A percentile compares a stretch with the other conserved stretches of the same genome.
These are phyloP conservation scores for Ammospiza nelsoni DNA, from an alignment of 2,113 vertebrate species.

Conservation along the genomic window DNA sequence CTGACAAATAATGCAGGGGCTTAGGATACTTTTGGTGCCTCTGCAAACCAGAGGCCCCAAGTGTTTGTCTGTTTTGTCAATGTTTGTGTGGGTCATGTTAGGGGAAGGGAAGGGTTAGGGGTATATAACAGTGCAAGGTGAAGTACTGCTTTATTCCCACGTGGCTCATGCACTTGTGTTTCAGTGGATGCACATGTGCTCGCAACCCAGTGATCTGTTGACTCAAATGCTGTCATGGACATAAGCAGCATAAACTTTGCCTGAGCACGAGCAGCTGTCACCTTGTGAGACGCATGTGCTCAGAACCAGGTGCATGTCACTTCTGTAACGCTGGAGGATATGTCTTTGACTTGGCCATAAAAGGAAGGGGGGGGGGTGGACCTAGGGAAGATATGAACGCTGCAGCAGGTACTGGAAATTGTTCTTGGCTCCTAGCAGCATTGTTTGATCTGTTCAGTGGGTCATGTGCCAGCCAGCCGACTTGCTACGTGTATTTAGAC, in stretches of 20 bases:
- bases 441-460: slow-evolving; percentile 53
- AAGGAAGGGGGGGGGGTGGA: neutral
- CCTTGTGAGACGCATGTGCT: slow-evolving; percentile 32
- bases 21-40: neutral
- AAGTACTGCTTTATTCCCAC: neutral
- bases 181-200: neutral
- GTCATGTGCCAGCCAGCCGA: slow-evolving; percentile 55
- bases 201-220: neutral
- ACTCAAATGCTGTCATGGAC: neutral
- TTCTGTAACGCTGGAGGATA: neutral
- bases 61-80: neutral
- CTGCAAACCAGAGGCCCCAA: neutral
- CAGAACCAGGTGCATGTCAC: slow-evolving; percentile 15
- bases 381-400: neutral
- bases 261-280: slow-evolving; percentile 1
- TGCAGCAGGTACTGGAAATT: slow-evolving; percentile 49
- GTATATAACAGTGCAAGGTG: neutral
- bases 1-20: neutral
- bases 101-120: no score
- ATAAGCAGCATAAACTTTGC: neutral
- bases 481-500: slow-evolving; percentile 50
- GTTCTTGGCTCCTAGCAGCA: slow-evolving; percentile 45
- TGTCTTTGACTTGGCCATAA: slow-evolving; percentile 12
- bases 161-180: neutral
- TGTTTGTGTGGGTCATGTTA: neutral